phyloP scores from a whole-genome alignment of 37 sponge, comb jelly and placozoan species.

The Halisarca cf. caerulea region DNA sequence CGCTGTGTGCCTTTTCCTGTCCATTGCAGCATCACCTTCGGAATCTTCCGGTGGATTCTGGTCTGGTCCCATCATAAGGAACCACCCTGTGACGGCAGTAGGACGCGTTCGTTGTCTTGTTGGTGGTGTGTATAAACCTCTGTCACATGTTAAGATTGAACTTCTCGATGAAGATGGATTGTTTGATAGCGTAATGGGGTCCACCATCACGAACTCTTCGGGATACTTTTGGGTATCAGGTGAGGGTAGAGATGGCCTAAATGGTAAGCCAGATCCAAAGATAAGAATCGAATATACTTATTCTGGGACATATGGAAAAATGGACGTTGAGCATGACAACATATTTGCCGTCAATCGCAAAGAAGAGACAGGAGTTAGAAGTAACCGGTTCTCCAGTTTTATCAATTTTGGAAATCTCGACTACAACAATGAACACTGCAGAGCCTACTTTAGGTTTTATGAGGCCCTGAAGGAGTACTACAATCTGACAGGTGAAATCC shows the following conservation, averaged over 20 bases:
- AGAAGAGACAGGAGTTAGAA: background rate
- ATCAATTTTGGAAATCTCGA: slow-evolving; percentile 14
- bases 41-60: too few relatives aligned
- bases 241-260: background rate
- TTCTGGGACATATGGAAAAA: background rate
- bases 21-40: too few relatives aligned
- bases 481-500: background rate
- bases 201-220: background rate
- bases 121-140: background rate
- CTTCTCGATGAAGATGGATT: background rate
- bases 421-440: slow-evolving; percentile 29
- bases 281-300: slow-evolving; percentile 5
- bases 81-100: slow-evolving; percentile 1
- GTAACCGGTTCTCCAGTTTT: background rate
- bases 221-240: slow-evolving; percentile 4
- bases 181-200: background rate
- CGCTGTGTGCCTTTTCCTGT: too few relatives aligned
- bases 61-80: background rate
- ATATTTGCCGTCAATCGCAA: background rate
- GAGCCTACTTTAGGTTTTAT: slow-evolving; percentile 3
- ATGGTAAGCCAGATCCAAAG: slow-evolving; percentile 5
- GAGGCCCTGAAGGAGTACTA: slow-evolving; percentile 12
- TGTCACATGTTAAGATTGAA: background rate
- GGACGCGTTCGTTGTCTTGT: background rate
- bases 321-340: background rate